Percentiles rank a stretch among this genome's conserved stretches.
Evolutionary conservation across 1,140 invertebrate species (phyloP).

Genomic region (Psix sp.): DNA sequence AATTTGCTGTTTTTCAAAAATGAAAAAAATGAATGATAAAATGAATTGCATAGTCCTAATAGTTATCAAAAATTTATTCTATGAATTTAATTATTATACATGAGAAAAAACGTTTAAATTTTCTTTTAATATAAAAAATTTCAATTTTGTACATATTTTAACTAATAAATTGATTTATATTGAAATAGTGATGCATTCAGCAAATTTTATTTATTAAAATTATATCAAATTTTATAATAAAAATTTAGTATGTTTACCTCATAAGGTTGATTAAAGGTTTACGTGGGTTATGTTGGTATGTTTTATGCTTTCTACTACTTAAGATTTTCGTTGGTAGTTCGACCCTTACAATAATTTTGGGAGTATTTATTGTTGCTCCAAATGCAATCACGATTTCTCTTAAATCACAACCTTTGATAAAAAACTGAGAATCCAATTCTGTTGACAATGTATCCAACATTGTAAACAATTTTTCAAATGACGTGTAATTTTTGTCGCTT

Average conservation of each 20-base stretch:
- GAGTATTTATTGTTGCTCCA: conserved; percentile 70
- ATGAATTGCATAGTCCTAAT: too few relatives aligned
- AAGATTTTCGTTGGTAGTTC: conserved; percentile 68
- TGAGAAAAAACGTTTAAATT: too few relatives aligned
- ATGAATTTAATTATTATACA: too few relatives aligned
- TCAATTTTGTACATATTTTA: too few relatives aligned
- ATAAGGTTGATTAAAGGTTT: conserved; percentile 70
- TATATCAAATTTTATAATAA: neutral
- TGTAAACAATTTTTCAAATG: conserved; percentile 61
- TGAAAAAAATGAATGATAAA: too few relatives aligned
- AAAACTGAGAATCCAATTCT: conserved; percentile 66
- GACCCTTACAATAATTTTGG: conserved; percentile 68
- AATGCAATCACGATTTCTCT: conserved; percentile 69
- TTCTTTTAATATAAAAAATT: too few relatives aligned
- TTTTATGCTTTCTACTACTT: conserved; percentile 64
- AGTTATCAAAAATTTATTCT: too few relatives aligned
- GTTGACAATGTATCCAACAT: conserved; percentile 64
- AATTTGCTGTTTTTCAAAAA: too few relatives aligned
- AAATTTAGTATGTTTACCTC: conserved; percentile 60
- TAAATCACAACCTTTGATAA: conserved; percentile 61
- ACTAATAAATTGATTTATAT: too few relatives aligned
- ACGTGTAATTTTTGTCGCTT: conserved; percentile 63
- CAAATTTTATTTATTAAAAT: too few relatives aligned
- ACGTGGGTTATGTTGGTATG: conserved; percentile 66
- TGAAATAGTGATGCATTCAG: too few relatives aligned